A percentile compares a stretch with the other conserved stretches of the same genome.
phyloP scores from a whole-genome alignment of 2,797 vertebrate genomes.

The Lateolabrax maculatus region DNA sequence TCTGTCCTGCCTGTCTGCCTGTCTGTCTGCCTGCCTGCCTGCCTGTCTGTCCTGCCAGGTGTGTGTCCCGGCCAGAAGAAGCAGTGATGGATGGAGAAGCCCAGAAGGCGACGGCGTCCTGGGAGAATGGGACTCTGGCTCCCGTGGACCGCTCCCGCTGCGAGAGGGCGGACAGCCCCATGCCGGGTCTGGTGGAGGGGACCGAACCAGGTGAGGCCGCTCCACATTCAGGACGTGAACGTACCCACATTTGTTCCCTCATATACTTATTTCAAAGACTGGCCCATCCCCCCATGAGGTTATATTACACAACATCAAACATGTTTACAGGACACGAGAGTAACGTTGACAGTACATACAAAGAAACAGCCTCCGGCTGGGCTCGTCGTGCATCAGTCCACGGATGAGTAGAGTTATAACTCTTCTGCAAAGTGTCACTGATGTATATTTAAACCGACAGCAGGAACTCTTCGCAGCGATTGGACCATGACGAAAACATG shows the following conservation, averaged over 20 bases:
- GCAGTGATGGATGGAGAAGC: slow-evolving; percentile 89
- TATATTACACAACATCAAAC: neutral
- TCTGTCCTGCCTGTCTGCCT: too few species aligned
- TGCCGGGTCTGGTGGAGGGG: slow-evolving; percentile 93
- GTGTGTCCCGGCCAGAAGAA: slow-evolving; percentile 40
- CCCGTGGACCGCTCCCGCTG: slow-evolving; percentile 84
- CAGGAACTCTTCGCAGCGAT: neutral
- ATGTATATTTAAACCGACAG: neutral
- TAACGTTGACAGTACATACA: slow-evolving; percentile 18
- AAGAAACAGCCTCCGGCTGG: neutral
- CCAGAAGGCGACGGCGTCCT: slow-evolving; percentile 81
- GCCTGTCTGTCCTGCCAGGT: slow-evolving; percentile 41
- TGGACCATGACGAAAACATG: neutral
- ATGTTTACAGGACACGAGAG: slow-evolving; percentile 17
- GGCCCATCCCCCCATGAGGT: neutral
- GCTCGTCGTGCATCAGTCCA: neutral
- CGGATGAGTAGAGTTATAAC: neutral
- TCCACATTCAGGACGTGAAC: too few species aligned
- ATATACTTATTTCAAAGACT: neutral
- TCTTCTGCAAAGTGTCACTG: neutral
- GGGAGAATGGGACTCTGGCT: slow-evolving; percentile 86
- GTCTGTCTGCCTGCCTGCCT: neutral
- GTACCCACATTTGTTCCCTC: neutral
- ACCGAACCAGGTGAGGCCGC: slow-evolving; percentile 92
- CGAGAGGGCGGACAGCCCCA: slow-evolving; percentile 93